phyloP scores from a whole-genome alignment of 2,113 vertebrate genomes.

The Oncorhynchus mykiss region DNA sequence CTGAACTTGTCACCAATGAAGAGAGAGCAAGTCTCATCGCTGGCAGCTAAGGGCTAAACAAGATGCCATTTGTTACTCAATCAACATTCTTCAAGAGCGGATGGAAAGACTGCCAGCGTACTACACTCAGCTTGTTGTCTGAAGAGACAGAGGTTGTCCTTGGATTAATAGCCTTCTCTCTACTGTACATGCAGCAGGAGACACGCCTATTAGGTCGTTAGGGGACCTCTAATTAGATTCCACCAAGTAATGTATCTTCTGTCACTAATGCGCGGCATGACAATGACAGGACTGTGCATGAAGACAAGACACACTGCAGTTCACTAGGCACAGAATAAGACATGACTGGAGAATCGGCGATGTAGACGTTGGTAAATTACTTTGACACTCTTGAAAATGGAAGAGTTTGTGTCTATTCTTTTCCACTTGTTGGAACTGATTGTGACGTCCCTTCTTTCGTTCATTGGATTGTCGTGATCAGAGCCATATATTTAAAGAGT shows the following conservation, averaged over 20 bases:
- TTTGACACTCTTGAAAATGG: slow-evolving; percentile 33
- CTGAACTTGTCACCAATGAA: slow-evolving; percentile 55
- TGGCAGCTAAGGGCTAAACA: slow-evolving; percentile 50
- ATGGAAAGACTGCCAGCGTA: slow-evolving; percentile 46
- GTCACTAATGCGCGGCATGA: background rate
- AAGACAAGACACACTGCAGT: slow-evolving; percentile 45
- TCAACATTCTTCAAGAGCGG: slow-evolving; percentile 61
- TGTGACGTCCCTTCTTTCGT: too few species aligned
- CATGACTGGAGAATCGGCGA: slow-evolving; percentile 38
- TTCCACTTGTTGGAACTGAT: background rate
- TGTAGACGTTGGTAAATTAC: slow-evolving; percentile 33
- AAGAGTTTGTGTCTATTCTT: slow-evolving; percentile 12
- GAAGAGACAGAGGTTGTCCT: background rate
- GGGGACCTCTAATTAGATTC: slow-evolving; percentile 9
- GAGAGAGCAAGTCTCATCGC: slow-evolving; percentile 54
- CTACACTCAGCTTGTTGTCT: slow-evolving; percentile 39
- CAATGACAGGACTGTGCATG: slow-evolving; percentile 42
- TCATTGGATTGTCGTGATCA: too few species aligned
- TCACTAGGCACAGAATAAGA: slow-evolving; percentile 48
- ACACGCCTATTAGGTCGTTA: slow-evolving; percentile 25
- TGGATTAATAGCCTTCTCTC: background rate
- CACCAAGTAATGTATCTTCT: slow-evolving; percentile 27
- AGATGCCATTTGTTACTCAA: slow-evolving; percentile 67
- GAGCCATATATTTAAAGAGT: too few species aligned
- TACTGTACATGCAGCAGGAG: slow-evolving; percentile 30